Conservation (phyloP, 1,140 invertebrate species). For the Pogonognathellus flavescens region DNA sequence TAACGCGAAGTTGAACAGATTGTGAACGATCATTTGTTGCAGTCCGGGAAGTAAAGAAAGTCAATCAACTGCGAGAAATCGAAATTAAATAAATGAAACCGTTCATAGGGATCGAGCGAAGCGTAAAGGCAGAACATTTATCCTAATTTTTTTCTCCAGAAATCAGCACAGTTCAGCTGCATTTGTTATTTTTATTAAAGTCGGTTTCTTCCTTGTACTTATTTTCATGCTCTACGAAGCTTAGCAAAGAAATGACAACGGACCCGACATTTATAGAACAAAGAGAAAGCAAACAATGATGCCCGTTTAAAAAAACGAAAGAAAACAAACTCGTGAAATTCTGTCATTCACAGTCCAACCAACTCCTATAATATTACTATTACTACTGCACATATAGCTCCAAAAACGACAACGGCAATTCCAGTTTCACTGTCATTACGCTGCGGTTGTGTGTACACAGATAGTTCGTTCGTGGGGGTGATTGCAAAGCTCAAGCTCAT, state of each 20-base stretch:
- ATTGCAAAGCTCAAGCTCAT: slow-evolving; percentile 30
- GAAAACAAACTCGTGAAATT: not conserved
- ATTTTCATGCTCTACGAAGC: not conserved
- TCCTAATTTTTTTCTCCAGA: not conserved
- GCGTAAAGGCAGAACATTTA: slow-evolving; percentile 5
- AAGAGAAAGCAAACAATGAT: not conserved
- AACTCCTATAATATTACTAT: slow-evolving; percentile 5
- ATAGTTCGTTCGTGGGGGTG: slow-evolving; percentile 13
- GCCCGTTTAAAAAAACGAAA: not conserved
- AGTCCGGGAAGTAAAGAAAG: not conserved
- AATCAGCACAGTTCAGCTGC: slow-evolving; percentile 21
- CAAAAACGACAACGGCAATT: not conserved
- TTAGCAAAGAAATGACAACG: too few species aligned
- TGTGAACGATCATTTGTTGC: not conserved
- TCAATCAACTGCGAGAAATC: slow-evolving; percentile 15
- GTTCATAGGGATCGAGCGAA: not conserved
- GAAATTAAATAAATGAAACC: not conserved
- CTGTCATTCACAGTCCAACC: not conserved
- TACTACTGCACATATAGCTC: not conserved
- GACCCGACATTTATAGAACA: too few species aligned
- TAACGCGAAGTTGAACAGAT: too few species aligned
- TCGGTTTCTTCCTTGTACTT: not conserved
- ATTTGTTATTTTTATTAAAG: not conserved
- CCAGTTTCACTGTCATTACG: slow-evolving; percentile 32
- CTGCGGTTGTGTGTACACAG: slow-evolving; percentile 37